Evolutionary conservation across 2,888 invertebrate species (phyloP), one percentile per base, ranked within the genome.

Genomic region (Lissocephala sabroskyi): DNA sequence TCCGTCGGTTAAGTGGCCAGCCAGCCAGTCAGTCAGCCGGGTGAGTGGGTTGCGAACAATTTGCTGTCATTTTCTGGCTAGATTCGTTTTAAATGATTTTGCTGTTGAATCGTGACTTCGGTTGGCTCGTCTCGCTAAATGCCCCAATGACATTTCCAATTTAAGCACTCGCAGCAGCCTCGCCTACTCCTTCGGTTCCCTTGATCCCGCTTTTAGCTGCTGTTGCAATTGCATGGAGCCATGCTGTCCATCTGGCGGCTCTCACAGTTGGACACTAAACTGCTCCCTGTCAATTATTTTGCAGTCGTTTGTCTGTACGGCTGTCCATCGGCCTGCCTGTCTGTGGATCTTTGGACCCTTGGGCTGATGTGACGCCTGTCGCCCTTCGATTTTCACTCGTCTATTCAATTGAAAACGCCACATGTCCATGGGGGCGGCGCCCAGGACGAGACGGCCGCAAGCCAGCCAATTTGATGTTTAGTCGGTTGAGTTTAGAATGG

Each of bases 131-230:
- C 47, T 39, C 14, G 75, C 68, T 71, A 75, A 68, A 75, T 68
- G 75, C 73, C 73, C 66, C 74, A 74, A 66, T 71, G 76, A 73
- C 71, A 75, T 73, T 73, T 75, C 68, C 71, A 73, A 73, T 73
- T 73, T 73, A 59, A 23, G 43, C 36, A 41, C 28, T 41, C 18
- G 41, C 44, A 26, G 16, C 37, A n/a, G n/a, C n/a, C n/a, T n/a
- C n/a, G 14, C 9, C 5, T 32, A 32, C n/a, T 32, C 32, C 32
- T n/a, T 4, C 32, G 33, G 37, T 42, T 41, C 26, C 14, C 29
- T 42, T 28, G 28, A 28, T 28, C 6, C 28, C 28, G 28, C 28
- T n/a, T 10, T 23, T 7, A 23, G 23, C 23, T 23, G 3, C 7
- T 23, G 23, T 13, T 11, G 13, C 32, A 32, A 32, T 13, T 32